Evolutionary conservation across 2,797 vertebrate genomes (phyloP).

Genomic region (Crypturellus tataupa): DNA sequence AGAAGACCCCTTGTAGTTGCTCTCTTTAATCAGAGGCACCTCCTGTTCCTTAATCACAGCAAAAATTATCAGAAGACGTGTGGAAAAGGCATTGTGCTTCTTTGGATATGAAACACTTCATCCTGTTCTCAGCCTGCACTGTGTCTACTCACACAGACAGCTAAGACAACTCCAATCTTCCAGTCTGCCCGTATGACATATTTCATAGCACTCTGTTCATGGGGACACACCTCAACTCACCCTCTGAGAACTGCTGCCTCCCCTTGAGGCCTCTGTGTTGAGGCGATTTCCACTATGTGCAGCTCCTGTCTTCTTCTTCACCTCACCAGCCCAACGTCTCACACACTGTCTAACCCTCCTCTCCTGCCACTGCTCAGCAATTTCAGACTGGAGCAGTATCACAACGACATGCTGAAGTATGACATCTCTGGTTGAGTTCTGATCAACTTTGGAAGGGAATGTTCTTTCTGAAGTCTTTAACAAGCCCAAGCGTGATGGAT

Average conservation of each 20-base stretch:
- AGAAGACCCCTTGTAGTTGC: background rate
- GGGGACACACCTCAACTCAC: accelerated
- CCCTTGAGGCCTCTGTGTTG: no score
- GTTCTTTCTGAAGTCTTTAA: background rate
- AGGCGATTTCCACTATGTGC: background rate
- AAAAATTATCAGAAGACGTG: accelerated
- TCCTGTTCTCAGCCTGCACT: background rate
- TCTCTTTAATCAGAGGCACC: background rate
- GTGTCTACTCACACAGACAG: background rate
- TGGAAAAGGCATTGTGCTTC: background rate
- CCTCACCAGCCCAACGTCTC: background rate
- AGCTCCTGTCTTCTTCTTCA: background rate
- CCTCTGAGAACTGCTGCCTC: background rate
- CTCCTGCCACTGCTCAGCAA: background rate
- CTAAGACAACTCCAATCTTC: background rate
- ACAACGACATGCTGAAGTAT: background rate
- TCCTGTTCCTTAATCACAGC: background rate
- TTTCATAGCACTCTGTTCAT: background rate
- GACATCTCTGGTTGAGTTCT: background rate
- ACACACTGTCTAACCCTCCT: background rate
- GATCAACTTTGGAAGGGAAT: background rate
- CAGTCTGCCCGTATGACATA: background rate
- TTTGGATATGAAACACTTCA: background rate
- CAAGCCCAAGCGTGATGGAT: background rate
- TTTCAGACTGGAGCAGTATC: accelerated